These are phyloP conservation scores for Urophycis tenuis DNA, from an alignment of 2,797 vertebrate genomes.

Conservation along the genomic window DNA sequence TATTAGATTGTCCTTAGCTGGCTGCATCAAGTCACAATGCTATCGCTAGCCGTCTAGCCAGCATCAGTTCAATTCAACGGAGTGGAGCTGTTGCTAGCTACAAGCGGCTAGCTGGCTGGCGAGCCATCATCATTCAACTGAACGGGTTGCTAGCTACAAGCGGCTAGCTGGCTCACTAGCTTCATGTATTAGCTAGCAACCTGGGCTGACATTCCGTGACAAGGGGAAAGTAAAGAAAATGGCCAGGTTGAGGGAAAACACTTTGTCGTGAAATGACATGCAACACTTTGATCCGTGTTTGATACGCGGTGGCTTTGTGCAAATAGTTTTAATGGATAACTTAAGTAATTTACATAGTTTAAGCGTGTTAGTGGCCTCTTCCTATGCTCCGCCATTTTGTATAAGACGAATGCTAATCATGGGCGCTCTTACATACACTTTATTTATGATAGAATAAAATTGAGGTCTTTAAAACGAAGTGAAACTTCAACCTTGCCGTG, in stretches of 20 bases:
- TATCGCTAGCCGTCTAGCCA: slow-evolving; percentile 63
- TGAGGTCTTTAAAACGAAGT: slow-evolving; percentile 39
- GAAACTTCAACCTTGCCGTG: slow-evolving; percentile 38
- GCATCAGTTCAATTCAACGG: slow-evolving; percentile 49
- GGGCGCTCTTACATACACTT: slow-evolving; percentile 79
- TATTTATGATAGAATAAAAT: slow-evolving; percentile 75
- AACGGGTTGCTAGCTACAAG: slow-evolving; percentile 37
- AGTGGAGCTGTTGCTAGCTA: slow-evolving; percentile 44
- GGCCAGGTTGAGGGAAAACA: slow-evolving; percentile 64
- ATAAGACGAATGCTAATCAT: slow-evolving; percentile 80
- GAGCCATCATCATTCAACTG: slow-evolving; percentile 40
- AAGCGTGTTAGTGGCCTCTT: slow-evolving; percentile 80
- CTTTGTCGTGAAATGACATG: slow-evolving; percentile 58
- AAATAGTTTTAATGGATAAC: slow-evolving; percentile 61
- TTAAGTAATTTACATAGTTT: slow-evolving; percentile 78
- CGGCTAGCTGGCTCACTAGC: slow-evolving; percentile 44
- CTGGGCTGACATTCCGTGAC: slow-evolving; percentile 79
- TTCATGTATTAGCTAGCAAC: slow-evolving; percentile 51
- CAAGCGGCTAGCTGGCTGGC: slow-evolving; percentile 55
- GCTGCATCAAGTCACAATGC: slow-evolving; percentile 71
- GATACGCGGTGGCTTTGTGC: slow-evolving; percentile 39
- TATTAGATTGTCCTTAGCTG: slow-evolving; percentile 75
- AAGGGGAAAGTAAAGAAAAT: slow-evolving; percentile 80
- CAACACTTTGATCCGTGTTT: slow-evolving; percentile 44
- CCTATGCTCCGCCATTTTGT: slow-evolving; percentile 82